Base-by-base conservation (phyloP, 2,113 vertebrate genomes). In the Plecotus auritus region DNA sequence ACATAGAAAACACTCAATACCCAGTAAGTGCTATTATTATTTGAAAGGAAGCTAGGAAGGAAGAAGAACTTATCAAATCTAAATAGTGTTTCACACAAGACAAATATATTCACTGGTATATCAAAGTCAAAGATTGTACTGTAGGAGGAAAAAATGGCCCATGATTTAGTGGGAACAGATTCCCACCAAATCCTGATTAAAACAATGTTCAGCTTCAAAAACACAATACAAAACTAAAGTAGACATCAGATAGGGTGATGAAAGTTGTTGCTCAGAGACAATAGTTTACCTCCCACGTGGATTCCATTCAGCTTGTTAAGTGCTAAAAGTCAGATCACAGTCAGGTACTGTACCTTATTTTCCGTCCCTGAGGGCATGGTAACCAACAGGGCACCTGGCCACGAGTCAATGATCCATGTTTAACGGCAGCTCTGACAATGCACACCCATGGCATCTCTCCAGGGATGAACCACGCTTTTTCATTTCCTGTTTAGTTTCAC, bases 401-500 rank as follows among this genome's bases (percentile, higher is more conserved):
- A 3, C 9, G 72, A 90, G 90, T 96, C 96, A 96, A 0, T 7
- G 74, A 90, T 83, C 95, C 70, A 6, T 93, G 95, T 72, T 72
- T 66, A 94, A 93, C 30, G 30, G 93, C 61, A 59, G 35, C 93
- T 61, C 78, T 64, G 49, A 89, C 89, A 69, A 11, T 22, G 76
- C 70, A 18, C 47, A 37, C 78, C 88, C 11, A 0, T 92, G 95
- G 97, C 90, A 1, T 59, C 90, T 85, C 94, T 97, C 97, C 92
- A 97, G 94, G 77, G 95, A 96, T 85, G 77, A 95, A 37, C 81
- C 40, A 18, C 32, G 81, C 37, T 8, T 96, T 93, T 76, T 82
- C 92, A 90, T 93, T 97, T 97, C 95, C 97, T 97, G 95, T 93
- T 94, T 67, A 86, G 77, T 87, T 92, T 96, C 88, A 42, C 82